phyloP scores from a whole-genome alignment of 23 tunicate genomes.

The Ascidia mentula region DNA sequence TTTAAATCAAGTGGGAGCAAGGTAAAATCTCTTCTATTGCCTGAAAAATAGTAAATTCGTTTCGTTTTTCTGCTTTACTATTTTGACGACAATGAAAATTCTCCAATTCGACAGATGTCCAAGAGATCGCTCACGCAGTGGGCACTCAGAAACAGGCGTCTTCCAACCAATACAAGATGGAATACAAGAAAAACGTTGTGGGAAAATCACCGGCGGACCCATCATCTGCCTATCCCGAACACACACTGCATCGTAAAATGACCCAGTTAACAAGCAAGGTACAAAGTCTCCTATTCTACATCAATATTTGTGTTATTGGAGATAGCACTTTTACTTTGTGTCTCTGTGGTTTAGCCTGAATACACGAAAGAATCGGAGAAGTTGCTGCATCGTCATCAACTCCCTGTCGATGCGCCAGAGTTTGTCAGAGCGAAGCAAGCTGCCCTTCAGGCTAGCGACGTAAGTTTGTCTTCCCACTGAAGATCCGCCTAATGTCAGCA shows the following conservation, averaged over 20 bases:
- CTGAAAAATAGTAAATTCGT: too few species aligned
- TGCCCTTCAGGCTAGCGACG: constrained; percentile 41
- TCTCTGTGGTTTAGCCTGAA: constrained; percentile 37
- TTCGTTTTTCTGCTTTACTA: background rate
- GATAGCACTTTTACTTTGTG: background rate
- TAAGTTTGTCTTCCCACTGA: too few species aligned
- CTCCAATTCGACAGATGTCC: constrained; percentile 35
- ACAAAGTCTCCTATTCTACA: too few species aligned
- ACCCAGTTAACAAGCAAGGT: constrained; percentile 34
- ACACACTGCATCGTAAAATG: constrained; percentile 61
- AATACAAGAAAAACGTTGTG: constrained; percentile 60
- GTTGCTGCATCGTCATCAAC: constrained; percentile 18
- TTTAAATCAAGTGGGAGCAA: too few species aligned
- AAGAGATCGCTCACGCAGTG: constrained; percentile 67
- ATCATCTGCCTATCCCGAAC: constrained; percentile 86
- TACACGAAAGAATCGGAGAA: constrained; percentile 64
- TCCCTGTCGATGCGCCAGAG: constrained; percentile 43
- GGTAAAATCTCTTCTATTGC: too few species aligned
- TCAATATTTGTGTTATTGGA: background rate
- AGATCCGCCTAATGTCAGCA: too few species aligned
- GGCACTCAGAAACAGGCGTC: constrained; percentile 53
- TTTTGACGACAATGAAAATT: background rate
- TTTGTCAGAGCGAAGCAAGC: constrained; percentile 30
- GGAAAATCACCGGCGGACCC: constrained; percentile 86
- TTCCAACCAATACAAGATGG: constrained; percentile 53